Conservation (phyloP, 2,888 invertebrate species). For the Urechis unicinctus region DNA sequence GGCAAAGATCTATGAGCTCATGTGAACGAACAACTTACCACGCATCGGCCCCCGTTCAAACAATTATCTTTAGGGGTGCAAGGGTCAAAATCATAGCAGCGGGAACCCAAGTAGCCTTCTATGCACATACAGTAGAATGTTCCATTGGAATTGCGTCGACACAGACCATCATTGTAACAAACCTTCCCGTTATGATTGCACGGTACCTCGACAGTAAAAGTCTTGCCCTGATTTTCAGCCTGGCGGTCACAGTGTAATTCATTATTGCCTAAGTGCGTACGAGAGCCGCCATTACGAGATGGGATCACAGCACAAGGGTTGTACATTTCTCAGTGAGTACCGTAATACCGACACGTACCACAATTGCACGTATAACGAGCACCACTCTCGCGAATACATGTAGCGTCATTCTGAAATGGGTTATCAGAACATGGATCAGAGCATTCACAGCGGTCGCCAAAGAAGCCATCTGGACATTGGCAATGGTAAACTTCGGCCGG, state of each 20-base stretch:
- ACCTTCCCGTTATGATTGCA: constrained; percentile 14
- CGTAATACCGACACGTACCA: constrained; percentile 8
- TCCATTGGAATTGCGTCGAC: constrained; percentile 3
- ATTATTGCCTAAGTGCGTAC: constrained; percentile 7
- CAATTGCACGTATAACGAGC: not conserved
- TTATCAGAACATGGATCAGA: constrained; percentile 17
- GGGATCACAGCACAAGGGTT: constrained; percentile 15
- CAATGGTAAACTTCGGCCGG: constrained; percentile 8
- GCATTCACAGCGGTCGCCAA: constrained; percentile 16
- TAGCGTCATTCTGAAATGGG: constrained; percentile 15
- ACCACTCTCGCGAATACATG: constrained; percentile 6
- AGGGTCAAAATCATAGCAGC: constrained; percentile 17
- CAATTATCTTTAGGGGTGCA: constrained; percentile 12
- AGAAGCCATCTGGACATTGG: constrained; percentile 12
- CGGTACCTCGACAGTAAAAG: constrained; percentile 14
- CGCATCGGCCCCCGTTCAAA: constrained; percentile 13
- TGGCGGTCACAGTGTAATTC: constrained; percentile 7
- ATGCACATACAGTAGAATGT: constrained; percentile 13
- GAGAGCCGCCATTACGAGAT: constrained; percentile 17
- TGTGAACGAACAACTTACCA: constrained; percentile 7
- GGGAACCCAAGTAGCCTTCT: constrained; percentile 15
- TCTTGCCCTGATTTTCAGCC: constrained; percentile 12
- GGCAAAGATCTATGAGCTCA: no score
- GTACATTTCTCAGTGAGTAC: constrained; percentile 12
- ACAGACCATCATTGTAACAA: constrained; percentile 19